phyloP scores from a whole-genome alignment of 2,113 vertebrate species.

The Gila orcuttii region DNA sequence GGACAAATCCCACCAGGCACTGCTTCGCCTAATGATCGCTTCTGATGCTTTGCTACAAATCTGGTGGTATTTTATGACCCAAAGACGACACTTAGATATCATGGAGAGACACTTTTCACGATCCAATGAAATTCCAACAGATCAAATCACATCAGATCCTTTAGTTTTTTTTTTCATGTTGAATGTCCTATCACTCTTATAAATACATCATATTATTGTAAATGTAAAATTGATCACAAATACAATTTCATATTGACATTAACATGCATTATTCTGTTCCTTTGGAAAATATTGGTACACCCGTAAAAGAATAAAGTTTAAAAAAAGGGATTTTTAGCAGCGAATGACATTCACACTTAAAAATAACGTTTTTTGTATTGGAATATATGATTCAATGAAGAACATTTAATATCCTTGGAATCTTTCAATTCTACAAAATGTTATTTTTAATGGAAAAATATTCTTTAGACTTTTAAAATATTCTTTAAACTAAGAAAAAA shows the following conservation, averaged over 20 bases:
- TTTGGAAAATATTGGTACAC: background rate
- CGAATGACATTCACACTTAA: too few relatives aligned
- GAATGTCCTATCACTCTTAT: background rate
- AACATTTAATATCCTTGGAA: too few relatives aligned
- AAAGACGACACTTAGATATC: background rate
- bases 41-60: slow-evolving; percentile 23
- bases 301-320: too few relatives aligned
- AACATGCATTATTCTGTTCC: background rate
- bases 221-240: background rate
- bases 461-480: too few relatives aligned
- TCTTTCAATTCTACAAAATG: too few relatives aligned
- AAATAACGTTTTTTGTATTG: too few relatives aligned
- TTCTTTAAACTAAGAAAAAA: too few relatives aligned
- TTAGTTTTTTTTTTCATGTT: background rate
- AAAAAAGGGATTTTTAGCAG: background rate
- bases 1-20: slow-evolving; percentile 38
- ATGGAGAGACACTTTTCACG: background rate
- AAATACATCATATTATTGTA: too few relatives aligned
- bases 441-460: too few relatives aligned
- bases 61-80: slow-evolving; percentile 42
- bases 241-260: background rate
- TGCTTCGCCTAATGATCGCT: slow-evolving; percentile 52
- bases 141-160: background rate
- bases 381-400: too few relatives aligned
- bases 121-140: background rate